Evolutionary conservation across 2,797 vertebrate species (phyloP).

Genomic region (Diplodus sargus): DNA sequence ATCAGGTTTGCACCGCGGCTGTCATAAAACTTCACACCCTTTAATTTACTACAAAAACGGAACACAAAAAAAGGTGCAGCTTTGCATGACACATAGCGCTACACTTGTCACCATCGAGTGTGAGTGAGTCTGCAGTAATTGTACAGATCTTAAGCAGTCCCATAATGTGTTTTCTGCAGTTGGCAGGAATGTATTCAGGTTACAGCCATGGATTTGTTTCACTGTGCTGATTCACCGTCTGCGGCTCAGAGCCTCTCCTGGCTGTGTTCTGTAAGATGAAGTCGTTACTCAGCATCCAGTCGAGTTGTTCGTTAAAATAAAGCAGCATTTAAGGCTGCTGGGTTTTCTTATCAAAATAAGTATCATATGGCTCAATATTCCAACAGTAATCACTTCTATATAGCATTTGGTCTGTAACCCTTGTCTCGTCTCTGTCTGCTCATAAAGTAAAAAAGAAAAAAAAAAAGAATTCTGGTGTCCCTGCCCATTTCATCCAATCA

Average conservation of each 20-base stretch:
- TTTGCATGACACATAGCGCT: constrained; percentile 22
- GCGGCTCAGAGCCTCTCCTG: not conserved
- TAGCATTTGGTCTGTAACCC: no score
- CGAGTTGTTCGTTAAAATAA: constrained; percentile 17
- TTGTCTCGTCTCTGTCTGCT: no score
- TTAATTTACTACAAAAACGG: constrained; percentile 39
- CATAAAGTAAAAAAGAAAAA: no score
- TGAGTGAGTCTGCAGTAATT: constrained; percentile 14
- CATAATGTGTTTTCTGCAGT: constrained; percentile 37
- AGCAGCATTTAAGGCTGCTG: not conserved
- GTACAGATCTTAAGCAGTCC: not conserved
- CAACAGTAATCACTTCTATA: no score
- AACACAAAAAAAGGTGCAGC: constrained; percentile 9
- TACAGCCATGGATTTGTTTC: constrained; percentile 25
- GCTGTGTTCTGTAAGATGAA: no score
- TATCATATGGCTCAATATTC: no score
- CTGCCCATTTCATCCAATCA: no score
- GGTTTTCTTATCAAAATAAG: no score
- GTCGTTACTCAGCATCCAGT: not conserved
- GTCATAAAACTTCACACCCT: constrained; percentile 42
- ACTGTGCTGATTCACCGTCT: constrained; percentile 30
- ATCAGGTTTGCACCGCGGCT: constrained; percentile 42
- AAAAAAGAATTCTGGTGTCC: no score
- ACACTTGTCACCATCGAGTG: constrained; percentile 23
- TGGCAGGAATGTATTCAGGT: constrained; percentile 36